Evolutionary conservation across 2,888 invertebrate species (phyloP).

Genomic region (Cancer borealis): DNA sequence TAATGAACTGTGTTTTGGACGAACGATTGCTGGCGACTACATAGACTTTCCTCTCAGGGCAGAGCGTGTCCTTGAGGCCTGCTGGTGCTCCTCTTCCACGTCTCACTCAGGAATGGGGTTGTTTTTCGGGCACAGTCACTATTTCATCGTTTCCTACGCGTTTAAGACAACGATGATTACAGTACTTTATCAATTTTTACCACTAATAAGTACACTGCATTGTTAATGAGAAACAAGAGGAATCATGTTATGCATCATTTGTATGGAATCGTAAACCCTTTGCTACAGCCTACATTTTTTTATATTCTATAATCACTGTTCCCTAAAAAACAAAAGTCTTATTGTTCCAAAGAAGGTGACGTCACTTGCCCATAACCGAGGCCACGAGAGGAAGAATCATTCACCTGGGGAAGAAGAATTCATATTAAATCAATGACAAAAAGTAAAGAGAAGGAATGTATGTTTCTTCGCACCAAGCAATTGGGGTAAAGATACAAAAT

Average conservation of each 20-base stretch:
- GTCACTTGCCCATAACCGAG: background rate
- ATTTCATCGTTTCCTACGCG: too few relatives aligned
- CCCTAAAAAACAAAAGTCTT: background rate
- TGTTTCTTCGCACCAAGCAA: background rate
- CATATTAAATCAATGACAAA: background rate
- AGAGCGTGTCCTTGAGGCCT: background rate
- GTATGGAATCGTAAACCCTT: background rate
- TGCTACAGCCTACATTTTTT: background rate
- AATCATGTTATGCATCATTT: background rate
- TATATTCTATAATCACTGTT: background rate
- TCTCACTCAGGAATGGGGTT: background rate
- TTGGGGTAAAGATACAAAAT: background rate
- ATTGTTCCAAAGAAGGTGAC: background rate
- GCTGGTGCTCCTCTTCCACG: background rate
- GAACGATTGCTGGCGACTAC: background rate
- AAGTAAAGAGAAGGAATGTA: background rate
- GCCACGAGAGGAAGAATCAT: background rate
- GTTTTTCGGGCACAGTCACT: background rate
- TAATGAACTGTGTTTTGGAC: slow-evolving; percentile 11
- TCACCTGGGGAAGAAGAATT: background rate
- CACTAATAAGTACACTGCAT: background rate
- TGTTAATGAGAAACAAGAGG: background rate
- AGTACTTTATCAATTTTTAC: background rate
- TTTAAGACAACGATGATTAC: background rate
- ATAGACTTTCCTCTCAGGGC: background rate